phyloP scores from a whole-genome alignment of 1,140 invertebrate species.

The Sminthurinus signatus region DNA sequence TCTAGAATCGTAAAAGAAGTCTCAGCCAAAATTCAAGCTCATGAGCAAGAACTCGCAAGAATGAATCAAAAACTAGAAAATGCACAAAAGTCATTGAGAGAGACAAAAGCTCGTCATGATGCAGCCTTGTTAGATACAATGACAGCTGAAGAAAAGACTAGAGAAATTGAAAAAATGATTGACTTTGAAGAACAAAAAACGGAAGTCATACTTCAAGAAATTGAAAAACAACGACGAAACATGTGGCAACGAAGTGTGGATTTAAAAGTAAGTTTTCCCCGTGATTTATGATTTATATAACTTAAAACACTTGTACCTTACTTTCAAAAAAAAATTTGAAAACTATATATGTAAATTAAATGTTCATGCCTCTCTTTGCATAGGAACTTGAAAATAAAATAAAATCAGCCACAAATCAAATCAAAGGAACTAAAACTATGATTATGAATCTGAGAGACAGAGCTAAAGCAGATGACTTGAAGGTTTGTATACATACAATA shows the following conservation, averaged over 20 bases:
- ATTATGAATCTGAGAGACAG: neutral
- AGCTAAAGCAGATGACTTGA: constrained; percentile 8
- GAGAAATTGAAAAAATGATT: constrained; percentile 21
- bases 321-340: too few species aligned
- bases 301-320: too few species aligned
- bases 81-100: neutral
- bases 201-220: constrained; percentile 8
- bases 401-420: neutral
- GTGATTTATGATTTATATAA: too few species aligned
- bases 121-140: neutral
- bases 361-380: too few species aligned
- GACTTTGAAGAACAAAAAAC: constrained; percentile 23
- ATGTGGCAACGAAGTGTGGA: constrained; percentile 3
- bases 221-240: neutral
- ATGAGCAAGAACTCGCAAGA: neutral
- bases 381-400: constrained; percentile 7
- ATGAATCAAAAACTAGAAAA: constrained; percentile 11
- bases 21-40: neutral
- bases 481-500: constrained; percentile 1
- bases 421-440: constrained; percentile 13
- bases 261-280: too few species aligned
- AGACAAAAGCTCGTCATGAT: constrained; percentile 12
- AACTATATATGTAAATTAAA: too few species aligned
- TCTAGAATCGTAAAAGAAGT: neutral
- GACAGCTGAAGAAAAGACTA: constrained; percentile 16